Base-by-base conservation (phyloP, 2,797 vertebrate species). In the Melanitta fusca region DNA sequence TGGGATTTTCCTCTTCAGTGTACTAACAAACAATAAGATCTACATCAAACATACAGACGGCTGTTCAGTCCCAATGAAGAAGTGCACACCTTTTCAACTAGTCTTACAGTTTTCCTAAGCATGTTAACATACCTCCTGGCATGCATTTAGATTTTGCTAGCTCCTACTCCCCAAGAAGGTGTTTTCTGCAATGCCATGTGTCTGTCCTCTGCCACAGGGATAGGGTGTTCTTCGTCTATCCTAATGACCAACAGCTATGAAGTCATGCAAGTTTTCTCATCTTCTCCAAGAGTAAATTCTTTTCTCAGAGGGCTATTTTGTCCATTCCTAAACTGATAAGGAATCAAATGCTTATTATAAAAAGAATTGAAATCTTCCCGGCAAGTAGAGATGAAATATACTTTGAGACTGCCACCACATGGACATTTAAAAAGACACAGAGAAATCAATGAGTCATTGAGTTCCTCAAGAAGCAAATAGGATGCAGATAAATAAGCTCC, bases 371-470 rank as follows among this genome's bases (percentile, higher is more conserved):
- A 75, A 51, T 64, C 34, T 80, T 88, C 41, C 47, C 84, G 18
- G 14, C 16, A 90, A 64, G 28, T 49, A n/a, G 56, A 86, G 53
- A 64, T 19, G 20, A 94, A 95, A 80, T 57, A 71, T 41, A 93
- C 54, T 74, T 93, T 95, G 88, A 90, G 68, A 82, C 36, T 91
- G 78, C 68, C 83, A 93, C 64, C 81, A 68, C 27, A 86, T 74
- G 68, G 85, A 69, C 57, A 68, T 11, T 57, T 36, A 89, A 68
- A 90, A 95, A 77, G 66, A 74, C 12, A 88, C 47, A 77, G 56
- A 89, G 47, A 90, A 0, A 1, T 38, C 43, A 80, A 39, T 43
- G 43, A 43, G 43, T 18, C 43, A 43, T 19, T 11, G 27, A 39
- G 8, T 13, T 49, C 8, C 30, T 58, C 45, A 41, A 25, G 43